Base-by-base conservation (phyloP, 2,113 vertebrate species). In the Smithornis capensis region DNA sequence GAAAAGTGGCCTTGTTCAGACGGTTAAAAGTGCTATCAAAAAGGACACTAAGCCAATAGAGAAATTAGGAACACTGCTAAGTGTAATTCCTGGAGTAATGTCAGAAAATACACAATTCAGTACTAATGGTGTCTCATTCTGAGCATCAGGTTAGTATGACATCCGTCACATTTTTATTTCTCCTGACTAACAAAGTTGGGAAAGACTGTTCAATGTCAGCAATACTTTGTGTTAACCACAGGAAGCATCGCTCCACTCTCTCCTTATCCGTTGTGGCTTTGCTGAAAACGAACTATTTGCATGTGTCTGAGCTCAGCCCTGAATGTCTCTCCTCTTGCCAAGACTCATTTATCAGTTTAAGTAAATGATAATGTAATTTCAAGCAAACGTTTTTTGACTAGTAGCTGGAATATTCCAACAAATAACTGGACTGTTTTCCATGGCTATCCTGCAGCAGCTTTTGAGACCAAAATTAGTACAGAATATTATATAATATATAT, bases 321-420 rank as follows among this genome's bases (percentile, higher is more conserved):
- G n/a, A 71, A 70, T 7, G 23, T 42, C n/a, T 83, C 78, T 86
- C 78, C 29, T 56, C 55, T 78, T 95, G 88, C 96, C 94, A 95
- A 94, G 68, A 64, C 28, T 64, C 59, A 68, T 67, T 84, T 90
- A 95, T 82, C 69, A 92, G 80, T 65, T 94, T 87, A 76, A 94
- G 52, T 86, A 95, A 97, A 87, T 6, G 15, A 92, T 84, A 94
- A 85, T 12, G 23, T 68, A 73, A 96, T 95, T 95, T 95, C 86
- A 94, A 96, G 94, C 91, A 96, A 87, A 96, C 64, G 75, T 81
- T 94, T 50, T 90, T 73, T 49, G 40, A 95, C 65, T 85, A 81
- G 88, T 86, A 89, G 77, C 49, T 91, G 83, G 68, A 78, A 11
- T 83, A 65, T 90, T 90, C 93, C 92, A 97, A 88, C 65, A 83